A percentile compares a stretch with the other conserved stretches of the same genome.
These are phyloP conservation scores for Campaea margaritaria DNA, from an alignment of 2,888 invertebrate genomes.

Conservation along the genomic window DNA sequence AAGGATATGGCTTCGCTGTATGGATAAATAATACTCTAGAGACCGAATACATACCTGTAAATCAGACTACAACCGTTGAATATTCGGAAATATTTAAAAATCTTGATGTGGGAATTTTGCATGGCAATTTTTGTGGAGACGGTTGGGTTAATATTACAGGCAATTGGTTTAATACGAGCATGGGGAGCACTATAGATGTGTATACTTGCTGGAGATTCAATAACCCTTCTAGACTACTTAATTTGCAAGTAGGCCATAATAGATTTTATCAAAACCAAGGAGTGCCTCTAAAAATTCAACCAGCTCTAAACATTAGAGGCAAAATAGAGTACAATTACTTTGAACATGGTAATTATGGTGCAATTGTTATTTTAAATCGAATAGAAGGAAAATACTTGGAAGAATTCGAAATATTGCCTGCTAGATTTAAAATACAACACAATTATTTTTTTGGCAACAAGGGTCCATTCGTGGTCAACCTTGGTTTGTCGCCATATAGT, in stretches of 20 bases:
- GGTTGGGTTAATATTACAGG: slow-evolving; percentile 96
- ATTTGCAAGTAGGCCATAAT: slow-evolving; percentile 94
- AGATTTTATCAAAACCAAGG: slow-evolving; percentile 91
- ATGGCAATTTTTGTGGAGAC: slow-evolving; percentile 96
- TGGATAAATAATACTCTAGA: slow-evolving; percentile 95
- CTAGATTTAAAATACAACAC: slow-evolving; percentile 90
- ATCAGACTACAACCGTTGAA: slow-evolving; percentile 94
- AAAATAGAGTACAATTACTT: slow-evolving; percentile 96
- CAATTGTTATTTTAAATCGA: slow-evolving; percentile 93
- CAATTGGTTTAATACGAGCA: slow-evolving; percentile 93
- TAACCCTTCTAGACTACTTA: slow-evolving; percentile 79
- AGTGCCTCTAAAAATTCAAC: slow-evolving; percentile 91
- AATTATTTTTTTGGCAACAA: slow-evolving; percentile 96
- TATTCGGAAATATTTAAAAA: slow-evolving; percentile 95
- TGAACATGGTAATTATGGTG: slow-evolving; percentile 91
- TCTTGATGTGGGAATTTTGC: slow-evolving; percentile 93
- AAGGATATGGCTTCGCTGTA: slow-evolving; percentile 94
- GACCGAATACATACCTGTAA: slow-evolving; percentile 91
- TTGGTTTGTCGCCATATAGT: slow-evolving; percentile 95
- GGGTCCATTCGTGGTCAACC: slow-evolving; percentile 94
- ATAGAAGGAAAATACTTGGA: slow-evolving; percentile 87
- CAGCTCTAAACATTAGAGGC: slow-evolving; percentile 92
- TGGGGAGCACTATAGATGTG: slow-evolving; percentile 91
- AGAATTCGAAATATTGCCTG: slow-evolving; percentile 91
- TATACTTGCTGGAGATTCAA: slow-evolving; percentile 91